Conservation (phyloP, 2,888 invertebrate genomes). For the Drosophila buzzatii region DNA sequence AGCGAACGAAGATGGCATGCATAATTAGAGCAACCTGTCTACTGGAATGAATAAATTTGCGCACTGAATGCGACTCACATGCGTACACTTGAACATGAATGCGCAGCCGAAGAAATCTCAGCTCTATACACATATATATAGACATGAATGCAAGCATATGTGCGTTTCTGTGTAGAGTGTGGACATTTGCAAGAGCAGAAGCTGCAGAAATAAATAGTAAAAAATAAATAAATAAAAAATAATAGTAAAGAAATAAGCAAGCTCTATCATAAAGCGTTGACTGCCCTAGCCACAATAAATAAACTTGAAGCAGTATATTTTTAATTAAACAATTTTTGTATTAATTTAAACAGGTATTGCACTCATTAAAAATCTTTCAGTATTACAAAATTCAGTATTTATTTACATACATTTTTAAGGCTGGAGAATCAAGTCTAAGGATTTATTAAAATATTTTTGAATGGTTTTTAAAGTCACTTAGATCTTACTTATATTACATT, state of each 20-base stretch:
- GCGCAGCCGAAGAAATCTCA: slow-evolving; percentile 24
- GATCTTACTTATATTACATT: too few relatives aligned
- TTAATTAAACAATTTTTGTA: background rate
- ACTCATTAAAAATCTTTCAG: too few relatives aligned
- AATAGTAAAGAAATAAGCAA: slow-evolving; percentile 9
- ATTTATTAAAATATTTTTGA: too few relatives aligned
- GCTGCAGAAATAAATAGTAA: slow-evolving; percentile 26
- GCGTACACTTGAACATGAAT: slow-evolving; percentile 65
- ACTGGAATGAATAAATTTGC: slow-evolving; percentile 71
- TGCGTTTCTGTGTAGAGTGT: background rate
- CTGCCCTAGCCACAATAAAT: slow-evolving; percentile 10
- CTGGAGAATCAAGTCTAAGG: background rate
- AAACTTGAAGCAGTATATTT: slow-evolving; percentile 22
- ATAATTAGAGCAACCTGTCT: slow-evolving; percentile 76
- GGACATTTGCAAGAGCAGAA: background rate
- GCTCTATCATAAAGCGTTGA: slow-evolving; percentile 12
- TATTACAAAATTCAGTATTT: background rate
- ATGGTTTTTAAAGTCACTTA: too few relatives aligned
- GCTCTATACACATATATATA: background rate
- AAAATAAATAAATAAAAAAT: slow-evolving; percentile 2
- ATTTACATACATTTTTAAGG: background rate
- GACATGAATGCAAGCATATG: background rate
- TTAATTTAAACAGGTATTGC: background rate
- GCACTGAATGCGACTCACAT: slow-evolving; percentile 51
- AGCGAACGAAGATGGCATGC: slow-evolving; percentile 39